phyloP scores from a whole-genome alignment of 2,797 vertebrate genomes.

The Cryptoblepharus egeriae region DNA sequence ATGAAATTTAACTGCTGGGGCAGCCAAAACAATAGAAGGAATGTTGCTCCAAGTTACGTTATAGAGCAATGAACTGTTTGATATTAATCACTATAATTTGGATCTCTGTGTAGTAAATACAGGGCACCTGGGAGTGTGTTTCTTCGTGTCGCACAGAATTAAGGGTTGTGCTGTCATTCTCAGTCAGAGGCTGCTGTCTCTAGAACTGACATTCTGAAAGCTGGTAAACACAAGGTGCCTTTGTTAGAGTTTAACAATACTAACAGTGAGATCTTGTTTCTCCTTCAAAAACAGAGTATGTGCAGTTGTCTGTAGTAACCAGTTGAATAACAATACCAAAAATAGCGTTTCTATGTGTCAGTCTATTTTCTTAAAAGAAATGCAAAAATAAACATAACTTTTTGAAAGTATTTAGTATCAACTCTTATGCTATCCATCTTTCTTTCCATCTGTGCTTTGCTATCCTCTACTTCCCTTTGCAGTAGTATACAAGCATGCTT shows the following conservation, averaged over 20 bases:
- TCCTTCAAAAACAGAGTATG: neutral
- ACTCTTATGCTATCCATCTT: no score
- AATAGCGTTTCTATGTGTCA: neutral
- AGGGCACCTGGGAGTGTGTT: neutral
- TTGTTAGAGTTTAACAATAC: neutral
- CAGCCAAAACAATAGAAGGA: no score
- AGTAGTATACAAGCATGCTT: neutral
- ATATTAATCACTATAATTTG: neutral
- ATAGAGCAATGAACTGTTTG: slow-evolving; percentile 24
- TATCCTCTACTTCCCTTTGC: neutral
- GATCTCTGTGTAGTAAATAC: slow-evolving; percentile 35
- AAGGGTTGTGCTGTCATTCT: neutral
- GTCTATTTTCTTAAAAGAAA: neutral
- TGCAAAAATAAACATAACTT: neutral
- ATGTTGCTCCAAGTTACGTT: no score
- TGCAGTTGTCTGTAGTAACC: neutral
- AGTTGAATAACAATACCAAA: neutral
- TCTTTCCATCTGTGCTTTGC: neutral
- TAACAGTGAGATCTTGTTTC: neutral
- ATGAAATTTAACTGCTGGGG: no score
- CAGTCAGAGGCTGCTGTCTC: no score
- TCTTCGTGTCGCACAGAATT: neutral
- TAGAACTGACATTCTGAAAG: neutral
- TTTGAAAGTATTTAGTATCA: no score
- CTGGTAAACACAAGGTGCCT: neutral